phyloP scores from a whole-genome alignment of 2,888 invertebrate species.

The Rhynchonema sp. region DNA sequence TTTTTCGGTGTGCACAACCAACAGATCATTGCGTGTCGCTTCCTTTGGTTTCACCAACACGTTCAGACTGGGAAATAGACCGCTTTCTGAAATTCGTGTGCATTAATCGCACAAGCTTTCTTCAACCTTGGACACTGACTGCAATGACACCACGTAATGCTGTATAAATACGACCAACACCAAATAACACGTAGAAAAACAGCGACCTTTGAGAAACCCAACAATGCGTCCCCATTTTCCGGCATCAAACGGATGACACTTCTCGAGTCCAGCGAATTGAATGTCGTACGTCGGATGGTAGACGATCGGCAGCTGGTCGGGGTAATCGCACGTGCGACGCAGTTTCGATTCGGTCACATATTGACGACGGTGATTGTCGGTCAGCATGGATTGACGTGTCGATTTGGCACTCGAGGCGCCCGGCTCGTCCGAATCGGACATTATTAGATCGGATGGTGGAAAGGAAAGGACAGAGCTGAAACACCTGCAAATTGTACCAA shows the following conservation, averaged over 20 bases:
- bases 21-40: slow-evolving; percentile 34
- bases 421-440: no score
- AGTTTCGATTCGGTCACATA: no score
- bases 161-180: background rate
- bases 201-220: slow-evolving; percentile 30
- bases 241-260: slow-evolving; percentile 67
- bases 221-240: slow-evolving; percentile 61
- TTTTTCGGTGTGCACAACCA: slow-evolving; percentile 51
- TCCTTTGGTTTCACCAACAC: no score
- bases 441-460: no score
- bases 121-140: background rate
- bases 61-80: background rate
- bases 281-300: slow-evolving; percentile 61
- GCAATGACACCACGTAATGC: background rate
- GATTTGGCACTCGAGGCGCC: no score
- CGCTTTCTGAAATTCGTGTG: background rate
- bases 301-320: slow-evolving; percentile 52
- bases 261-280: slow-evolving; percentile 56
- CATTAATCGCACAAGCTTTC: background rate
- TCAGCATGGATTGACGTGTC: no score
- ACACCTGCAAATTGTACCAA: no score
- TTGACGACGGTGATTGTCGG: no score
- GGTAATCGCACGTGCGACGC: no score
- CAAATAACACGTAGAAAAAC: background rate
- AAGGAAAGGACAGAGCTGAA: no score